Evolutionary conservation across 1,140 invertebrate genomes (phyloP).

Genomic region (Heliconius nattereri): DNA sequence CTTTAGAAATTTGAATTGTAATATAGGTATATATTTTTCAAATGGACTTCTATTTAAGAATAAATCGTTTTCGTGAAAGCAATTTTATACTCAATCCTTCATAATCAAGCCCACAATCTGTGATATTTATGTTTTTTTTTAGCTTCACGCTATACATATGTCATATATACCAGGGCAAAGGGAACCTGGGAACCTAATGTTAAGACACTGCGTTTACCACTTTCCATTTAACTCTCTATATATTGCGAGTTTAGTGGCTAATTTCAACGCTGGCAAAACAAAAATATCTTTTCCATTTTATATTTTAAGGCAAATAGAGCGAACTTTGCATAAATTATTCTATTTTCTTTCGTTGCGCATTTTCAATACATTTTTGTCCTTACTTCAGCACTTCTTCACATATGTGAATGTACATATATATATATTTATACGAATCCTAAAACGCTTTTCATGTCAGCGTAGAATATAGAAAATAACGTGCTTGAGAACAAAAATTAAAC

Average conservation of each 20-base stretch:
- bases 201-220: too few species aligned
- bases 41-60: not conserved
- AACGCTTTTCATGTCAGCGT: conserved; percentile 1
- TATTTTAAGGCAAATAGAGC: not conserved
- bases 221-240: too few species aligned
- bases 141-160: too few species aligned
- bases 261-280: too few species aligned
- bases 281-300: too few species aligned
- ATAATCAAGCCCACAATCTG: not conserved
- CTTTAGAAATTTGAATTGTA: too few species aligned
- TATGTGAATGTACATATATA: not conserved
- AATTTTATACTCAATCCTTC: not conserved
- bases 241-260: too few species aligned
- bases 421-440: not conserved
- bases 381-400: not conserved
- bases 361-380: not conserved
- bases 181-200: too few species aligned
- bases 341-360: not conserved
- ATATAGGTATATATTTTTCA: too few species aligned
- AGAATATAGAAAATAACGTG: too few species aligned
- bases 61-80: not conserved
- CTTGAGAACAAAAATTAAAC: not conserved
- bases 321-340: not conserved
- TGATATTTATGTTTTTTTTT: not conserved
- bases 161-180: too few species aligned